phyloP scores from a whole-genome alignment of 2,888 invertebrate genomes.

The Orgyia antiqua region DNA sequence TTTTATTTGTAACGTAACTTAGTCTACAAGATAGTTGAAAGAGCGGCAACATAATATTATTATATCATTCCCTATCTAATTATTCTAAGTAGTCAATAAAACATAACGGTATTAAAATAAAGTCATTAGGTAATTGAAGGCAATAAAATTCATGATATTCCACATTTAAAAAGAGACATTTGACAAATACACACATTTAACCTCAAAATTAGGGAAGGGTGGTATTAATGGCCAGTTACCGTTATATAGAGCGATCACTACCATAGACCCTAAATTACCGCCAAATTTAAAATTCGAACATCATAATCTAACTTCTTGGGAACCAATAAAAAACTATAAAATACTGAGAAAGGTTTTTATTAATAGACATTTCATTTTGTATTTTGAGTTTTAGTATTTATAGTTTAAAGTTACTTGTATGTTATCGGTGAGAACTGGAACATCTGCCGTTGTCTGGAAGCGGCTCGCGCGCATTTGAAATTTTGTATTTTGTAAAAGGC shows the following conservation, averaged over 20 bases:
- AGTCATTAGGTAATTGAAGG: conserved; percentile 57
- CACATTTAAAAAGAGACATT: conserved; percentile 46
- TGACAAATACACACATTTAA: conserved; percentile 64
- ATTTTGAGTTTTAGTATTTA: conserved; percentile 21
- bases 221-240: conserved; percentile 65
- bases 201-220: conserved; percentile 51
- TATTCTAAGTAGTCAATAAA: conserved; percentile 36
- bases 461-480: conserved; percentile 69
- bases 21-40: conserved; percentile 44
- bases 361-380: conserved; percentile 12
- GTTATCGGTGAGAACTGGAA: conserved; percentile 30
- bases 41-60: conserved; percentile 42
- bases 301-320: conserved; percentile 63
- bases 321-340: conserved; percentile 30
- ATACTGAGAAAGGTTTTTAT: conserved; percentile 28
- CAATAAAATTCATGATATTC: conserved; percentile 54
- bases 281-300: conserved; percentile 69
- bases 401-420: conserved; percentile 27
- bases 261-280: conserved; percentile 54
- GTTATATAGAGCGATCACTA: conserved; percentile 63
- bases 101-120: conserved; percentile 37
- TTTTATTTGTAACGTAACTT: conserved; percentile 40
- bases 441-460: conserved; percentile 66
- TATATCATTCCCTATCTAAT: conserved; percentile 37
- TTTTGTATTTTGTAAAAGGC: conserved; percentile 56